Evolutionary conservation across 2,797 vertebrate species (phyloP).

Genomic region (Mormyrops boulengeri): DNA sequence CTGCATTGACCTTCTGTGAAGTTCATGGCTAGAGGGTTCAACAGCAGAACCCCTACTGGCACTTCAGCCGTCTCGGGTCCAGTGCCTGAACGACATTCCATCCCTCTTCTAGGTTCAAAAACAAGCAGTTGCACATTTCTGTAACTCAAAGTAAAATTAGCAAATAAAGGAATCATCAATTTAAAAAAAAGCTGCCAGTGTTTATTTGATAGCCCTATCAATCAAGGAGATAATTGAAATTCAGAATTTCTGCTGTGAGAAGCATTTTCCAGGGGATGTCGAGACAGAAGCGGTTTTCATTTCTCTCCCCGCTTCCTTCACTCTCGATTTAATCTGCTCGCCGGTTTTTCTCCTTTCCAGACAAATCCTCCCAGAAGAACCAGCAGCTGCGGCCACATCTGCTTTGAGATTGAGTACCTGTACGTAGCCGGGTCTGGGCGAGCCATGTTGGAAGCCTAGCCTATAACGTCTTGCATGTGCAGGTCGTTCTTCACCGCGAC

Average conservation of each 20-base stretch:
- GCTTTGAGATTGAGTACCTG: background rate
- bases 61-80: background rate
- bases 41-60: background rate
- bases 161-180: background rate
- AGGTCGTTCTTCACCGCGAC: background rate
- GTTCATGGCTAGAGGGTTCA: background rate
- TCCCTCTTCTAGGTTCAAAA: background rate
- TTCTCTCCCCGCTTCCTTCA: background rate
- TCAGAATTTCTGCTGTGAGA: background rate
- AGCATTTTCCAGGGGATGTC: background rate
- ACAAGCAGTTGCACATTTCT: background rate
- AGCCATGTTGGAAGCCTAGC: background rate
- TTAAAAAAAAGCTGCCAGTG: background rate
- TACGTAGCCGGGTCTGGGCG: background rate
- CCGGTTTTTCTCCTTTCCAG: background rate
- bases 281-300: background rate
- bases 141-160: background rate
- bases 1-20: background rate
- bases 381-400: background rate
- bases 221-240: background rate
- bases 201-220: background rate
- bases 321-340: background rate
- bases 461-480: background rate
- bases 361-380: background rate
- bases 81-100: background rate